Percentiles rank a stretch among this genome's conserved stretches.
Evolutionary conservation across 2,113 vertebrate genomes (phyloP).

Genomic region (Bambusicola thoracicus): DNA sequence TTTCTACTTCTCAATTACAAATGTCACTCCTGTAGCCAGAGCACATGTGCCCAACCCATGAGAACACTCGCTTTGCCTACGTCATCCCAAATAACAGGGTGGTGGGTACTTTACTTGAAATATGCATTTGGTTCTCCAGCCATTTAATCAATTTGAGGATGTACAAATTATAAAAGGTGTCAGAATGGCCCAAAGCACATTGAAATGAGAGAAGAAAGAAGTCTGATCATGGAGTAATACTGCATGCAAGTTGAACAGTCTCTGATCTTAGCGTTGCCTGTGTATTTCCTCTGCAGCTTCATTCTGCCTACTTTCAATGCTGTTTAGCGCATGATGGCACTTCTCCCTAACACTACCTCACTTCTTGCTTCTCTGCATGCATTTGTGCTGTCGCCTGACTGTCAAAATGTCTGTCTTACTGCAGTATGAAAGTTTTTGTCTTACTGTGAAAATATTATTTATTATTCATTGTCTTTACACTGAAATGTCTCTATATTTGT

Average conservation of each 20-base stretch:
- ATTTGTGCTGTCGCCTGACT: neutral
- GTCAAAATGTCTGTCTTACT: slow-evolving; percentile 25
- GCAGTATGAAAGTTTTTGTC: neutral
- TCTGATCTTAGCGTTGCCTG: neutral
- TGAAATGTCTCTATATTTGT: slow-evolving; percentile 19
- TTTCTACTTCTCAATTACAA: neutral
- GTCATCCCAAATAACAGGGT: neutral
- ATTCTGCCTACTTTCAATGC: neutral
- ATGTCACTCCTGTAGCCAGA: neutral
- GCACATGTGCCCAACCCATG: neutral
- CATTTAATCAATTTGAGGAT: neutral
- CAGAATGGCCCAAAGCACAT: neutral
- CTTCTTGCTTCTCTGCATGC: neutral
- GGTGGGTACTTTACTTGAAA: neutral
- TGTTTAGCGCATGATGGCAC: neutral
- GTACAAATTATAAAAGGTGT: neutral
- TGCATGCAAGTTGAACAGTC: neutral
- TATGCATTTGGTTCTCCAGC: neutral
- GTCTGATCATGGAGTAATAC: neutral
- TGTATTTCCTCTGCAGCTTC: neutral
- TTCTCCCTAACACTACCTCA: neutral
- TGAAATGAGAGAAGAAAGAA: neutral
- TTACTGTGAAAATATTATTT: slow-evolving; percentile 17
- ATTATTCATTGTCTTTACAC: slow-evolving; percentile 23
- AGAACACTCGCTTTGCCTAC: neutral